A percentile compares a stretch with the other conserved stretches of the same genome.
phyloP scores from a whole-genome alignment of 2,113 vertebrate species.

The Phocoena phocoena region DNA sequence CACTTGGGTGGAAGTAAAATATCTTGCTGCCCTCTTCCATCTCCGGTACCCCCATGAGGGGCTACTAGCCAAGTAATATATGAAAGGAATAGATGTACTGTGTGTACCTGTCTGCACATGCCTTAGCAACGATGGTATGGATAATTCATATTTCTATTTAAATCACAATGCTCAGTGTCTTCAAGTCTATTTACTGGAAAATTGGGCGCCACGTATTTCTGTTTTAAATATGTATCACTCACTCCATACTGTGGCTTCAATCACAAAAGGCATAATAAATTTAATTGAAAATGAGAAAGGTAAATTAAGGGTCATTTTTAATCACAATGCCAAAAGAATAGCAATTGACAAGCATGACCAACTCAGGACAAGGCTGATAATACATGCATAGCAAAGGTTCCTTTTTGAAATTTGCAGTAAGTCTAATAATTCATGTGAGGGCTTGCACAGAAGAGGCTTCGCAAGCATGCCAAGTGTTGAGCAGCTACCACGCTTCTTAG shows the following conservation, averaged over 20 bases:
- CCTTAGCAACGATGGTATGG: not conserved
- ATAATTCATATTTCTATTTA: not conserved
- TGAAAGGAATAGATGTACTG: not conserved
- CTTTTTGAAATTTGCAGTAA: not conserved
- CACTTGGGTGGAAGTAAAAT: not conserved
- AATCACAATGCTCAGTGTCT: not conserved
- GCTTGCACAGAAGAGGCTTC: not conserved
- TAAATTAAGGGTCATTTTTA: not conserved
- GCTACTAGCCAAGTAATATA: not conserved
- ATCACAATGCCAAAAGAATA: not conserved
- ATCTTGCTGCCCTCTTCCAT: not conserved
- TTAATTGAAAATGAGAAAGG: not conserved
- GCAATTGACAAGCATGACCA: not conserved
- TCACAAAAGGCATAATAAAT: not conserved
- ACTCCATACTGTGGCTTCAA: not conserved
- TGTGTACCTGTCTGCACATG: not conserved
- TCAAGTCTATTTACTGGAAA: not conserved
- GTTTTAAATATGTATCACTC: not conserved
- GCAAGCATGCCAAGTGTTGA: not conserved
- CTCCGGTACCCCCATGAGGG: not conserved
- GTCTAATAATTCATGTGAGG: not conserved
- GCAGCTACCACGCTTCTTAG: not conserved
- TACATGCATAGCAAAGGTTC: not conserved
- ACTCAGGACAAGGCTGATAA: not conserved
- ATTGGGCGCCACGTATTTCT: not conserved